phyloP scores from a whole-genome alignment of 2,888 invertebrate species.

The Sussaba pulchella region DNA sequence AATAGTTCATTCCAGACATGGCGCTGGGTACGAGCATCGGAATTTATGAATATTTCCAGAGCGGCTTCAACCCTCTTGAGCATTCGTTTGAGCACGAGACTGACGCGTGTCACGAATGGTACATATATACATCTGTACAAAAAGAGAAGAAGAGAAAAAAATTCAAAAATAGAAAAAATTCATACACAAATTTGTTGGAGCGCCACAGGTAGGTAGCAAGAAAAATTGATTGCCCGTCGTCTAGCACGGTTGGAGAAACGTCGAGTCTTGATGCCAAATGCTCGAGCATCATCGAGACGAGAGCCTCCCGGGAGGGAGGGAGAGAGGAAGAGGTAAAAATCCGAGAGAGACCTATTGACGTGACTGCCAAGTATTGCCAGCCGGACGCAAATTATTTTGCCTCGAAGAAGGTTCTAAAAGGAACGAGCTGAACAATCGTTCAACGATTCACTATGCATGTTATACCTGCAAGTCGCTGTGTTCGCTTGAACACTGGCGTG shows the following conservation, averaged over 20 bases:
- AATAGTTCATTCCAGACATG: neutral
- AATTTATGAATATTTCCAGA: constrained; percentile 7
- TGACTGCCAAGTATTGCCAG: constrained; percentile 22
- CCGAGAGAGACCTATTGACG: constrained; percentile 24
- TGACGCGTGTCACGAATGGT: constrained; percentile 19
- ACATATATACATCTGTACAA: neutral
- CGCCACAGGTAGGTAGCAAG: constrained; percentile 26
- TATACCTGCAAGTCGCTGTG: constrained; percentile 27
- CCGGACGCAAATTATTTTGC: constrained; percentile 63
- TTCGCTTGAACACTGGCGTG: neutral
- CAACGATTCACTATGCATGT: constrained; percentile 29
- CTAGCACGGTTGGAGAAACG: neutral
- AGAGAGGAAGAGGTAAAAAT: constrained; percentile 1
- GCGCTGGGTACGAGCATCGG: neutral
- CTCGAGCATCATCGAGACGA: constrained; percentile 19
- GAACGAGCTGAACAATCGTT: constrained; percentile 62
- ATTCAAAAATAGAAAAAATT: no score
- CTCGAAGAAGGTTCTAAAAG: constrained; percentile 62
- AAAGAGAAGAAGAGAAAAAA: neutral
- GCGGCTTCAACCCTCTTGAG: neutral
- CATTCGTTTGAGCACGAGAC: neutral
- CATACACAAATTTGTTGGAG: neutral
- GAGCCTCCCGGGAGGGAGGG: neutral
- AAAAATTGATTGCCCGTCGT: constrained; percentile 39
- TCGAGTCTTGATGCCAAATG: constrained; percentile 25